Percentiles rank a stretch among this genome's conserved stretches.
phyloP scores from a whole-genome alignment of 2,113 vertebrate species.

The Furnarius figulus region DNA sequence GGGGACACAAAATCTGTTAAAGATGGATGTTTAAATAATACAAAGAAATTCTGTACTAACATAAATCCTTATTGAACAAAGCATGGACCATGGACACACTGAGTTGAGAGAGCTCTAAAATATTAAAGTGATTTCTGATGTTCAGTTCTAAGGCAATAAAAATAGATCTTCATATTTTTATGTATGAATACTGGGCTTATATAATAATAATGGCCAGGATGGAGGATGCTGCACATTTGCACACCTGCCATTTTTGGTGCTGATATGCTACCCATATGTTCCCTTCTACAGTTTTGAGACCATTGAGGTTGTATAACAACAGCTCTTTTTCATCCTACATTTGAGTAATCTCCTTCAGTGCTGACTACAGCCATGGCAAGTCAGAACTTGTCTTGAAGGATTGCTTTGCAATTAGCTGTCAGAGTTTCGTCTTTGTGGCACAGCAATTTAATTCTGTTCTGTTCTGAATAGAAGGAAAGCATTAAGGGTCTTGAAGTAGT shows the following conservation, averaged over 20 bases:
- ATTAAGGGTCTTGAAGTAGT: neutral
- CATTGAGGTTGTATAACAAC: neutral
- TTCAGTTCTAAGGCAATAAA: constrained; percentile 38
- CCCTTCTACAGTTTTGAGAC: neutral
- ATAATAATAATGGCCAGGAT: neutral
- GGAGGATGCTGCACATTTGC: constrained; percentile 16
- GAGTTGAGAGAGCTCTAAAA: neutral
- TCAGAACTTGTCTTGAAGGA: neutral
- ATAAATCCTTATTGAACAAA: neutral
- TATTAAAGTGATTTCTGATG: constrained; percentile 35
- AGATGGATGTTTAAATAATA: neutral
- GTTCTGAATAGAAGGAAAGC: neutral
- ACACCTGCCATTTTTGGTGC: neutral
- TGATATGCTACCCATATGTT: constrained; percentile 22
- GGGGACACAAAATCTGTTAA: neutral
- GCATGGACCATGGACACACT: neutral
- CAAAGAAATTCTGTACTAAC: neutral
- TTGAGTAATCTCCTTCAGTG: neutral
- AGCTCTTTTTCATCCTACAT: neutral
- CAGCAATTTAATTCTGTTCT: neutral
- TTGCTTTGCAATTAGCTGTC: neutral
- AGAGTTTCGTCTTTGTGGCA: neutral
- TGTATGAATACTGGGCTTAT: neutral
- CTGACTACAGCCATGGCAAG: neutral
- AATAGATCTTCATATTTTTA: constrained; percentile 17